Evolutionary conservation across 2,888 invertebrate genomes (phyloP).

Genomic region (Dendrolimus houi): DNA sequence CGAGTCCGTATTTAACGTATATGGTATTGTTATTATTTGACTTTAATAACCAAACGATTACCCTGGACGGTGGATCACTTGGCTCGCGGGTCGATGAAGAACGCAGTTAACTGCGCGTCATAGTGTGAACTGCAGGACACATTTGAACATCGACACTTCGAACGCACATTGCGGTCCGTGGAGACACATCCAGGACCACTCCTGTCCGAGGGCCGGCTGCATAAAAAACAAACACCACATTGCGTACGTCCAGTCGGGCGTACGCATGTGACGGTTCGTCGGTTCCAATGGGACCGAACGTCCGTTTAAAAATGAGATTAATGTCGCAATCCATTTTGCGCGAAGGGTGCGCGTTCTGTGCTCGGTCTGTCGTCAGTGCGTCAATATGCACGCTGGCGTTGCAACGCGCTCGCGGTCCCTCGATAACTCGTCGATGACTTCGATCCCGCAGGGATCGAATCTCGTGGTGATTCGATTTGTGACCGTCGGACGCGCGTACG

Average conservation of each 20-base stretch:
- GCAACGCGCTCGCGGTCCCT: too few relatives aligned
- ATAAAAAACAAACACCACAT: slow-evolving; percentile 17
- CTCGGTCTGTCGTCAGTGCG: not conserved
- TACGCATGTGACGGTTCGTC: slow-evolving; percentile 16
- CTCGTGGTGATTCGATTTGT: not conserved
- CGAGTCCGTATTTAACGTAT: too few relatives aligned
- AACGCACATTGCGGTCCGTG: slow-evolving; percentile 77
- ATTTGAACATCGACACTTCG: slow-evolving; percentile 78
- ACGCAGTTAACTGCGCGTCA: slow-evolving; percentile 67
- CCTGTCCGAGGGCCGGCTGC: slow-evolving; percentile 63
- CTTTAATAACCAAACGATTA: slow-evolving; percentile 37
- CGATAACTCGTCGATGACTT: too few relatives aligned
- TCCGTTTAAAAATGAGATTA: slow-evolving; percentile 16
- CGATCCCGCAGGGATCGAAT: not conserved
- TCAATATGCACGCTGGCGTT: too few relatives aligned
- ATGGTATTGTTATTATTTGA: too few relatives aligned
- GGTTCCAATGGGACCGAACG: slow-evolving; percentile 5
- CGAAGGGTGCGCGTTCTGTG: slow-evolving; percentile 1
- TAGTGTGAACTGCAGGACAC: slow-evolving; percentile 70
- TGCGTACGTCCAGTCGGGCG: slow-evolving; percentile 10
- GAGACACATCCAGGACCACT: slow-evolving; percentile 59
- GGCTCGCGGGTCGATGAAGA: slow-evolving; percentile 78
- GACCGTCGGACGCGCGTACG: slow-evolving; percentile 1
- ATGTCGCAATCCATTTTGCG: not conserved
- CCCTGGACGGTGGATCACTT: slow-evolving; percentile 75